Base-by-base conservation (phyloP, 2,797 vertebrate species). In the Percopsis omiscomaycus region DNA sequence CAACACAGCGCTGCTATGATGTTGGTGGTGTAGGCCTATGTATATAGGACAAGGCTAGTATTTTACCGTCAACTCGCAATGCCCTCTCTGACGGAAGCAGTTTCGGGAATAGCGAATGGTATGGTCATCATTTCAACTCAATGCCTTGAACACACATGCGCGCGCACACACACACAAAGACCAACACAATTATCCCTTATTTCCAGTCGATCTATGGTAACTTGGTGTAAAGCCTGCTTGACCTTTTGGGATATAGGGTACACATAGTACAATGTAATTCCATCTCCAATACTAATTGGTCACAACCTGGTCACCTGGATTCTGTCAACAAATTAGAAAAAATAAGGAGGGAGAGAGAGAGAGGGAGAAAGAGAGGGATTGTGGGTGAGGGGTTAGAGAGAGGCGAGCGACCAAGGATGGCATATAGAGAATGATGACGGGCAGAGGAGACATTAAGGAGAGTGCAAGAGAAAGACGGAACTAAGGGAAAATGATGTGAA, bases 161-260 rank as follows among this genome's bases (percentile, higher is more conserved):
- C 51, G 13, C 22, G 22, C 49, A 16, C 44, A 28, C 42, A 48
- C 45, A 47, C 45, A 15, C 58, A 48, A 11, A 10, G n/a, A 30
- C 46, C 49, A 13, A 49, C 58, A 49, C 45, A 60, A 27, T 16
- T 46, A 50, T 14, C 11, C 22, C 9, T 30, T 55, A 58, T 57
- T 16, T 14, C 32, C 44, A 14, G 22, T 51, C 48, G 59, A 64
- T 67, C 61, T 30, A 65, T 78, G 75, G 13, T 63, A 59, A 70
- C 27, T 1, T 8, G 63, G 46, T 73, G 69, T 65, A 49, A 64
- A 58, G 37, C 32, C 55, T 59, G 56, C 15, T 37, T 59, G 60
- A 1, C 28, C 46, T 55, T 61, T 59, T 29, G 30, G 30, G 32
- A 3, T 55, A 46, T 48, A 47, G 0, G 8, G 16, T 13, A 52